A percentile compares a stretch with the other conserved stretches of the same genome.
Conservation (phyloP, 2,888 invertebrate species). For the Tenthredo livida region DNA sequence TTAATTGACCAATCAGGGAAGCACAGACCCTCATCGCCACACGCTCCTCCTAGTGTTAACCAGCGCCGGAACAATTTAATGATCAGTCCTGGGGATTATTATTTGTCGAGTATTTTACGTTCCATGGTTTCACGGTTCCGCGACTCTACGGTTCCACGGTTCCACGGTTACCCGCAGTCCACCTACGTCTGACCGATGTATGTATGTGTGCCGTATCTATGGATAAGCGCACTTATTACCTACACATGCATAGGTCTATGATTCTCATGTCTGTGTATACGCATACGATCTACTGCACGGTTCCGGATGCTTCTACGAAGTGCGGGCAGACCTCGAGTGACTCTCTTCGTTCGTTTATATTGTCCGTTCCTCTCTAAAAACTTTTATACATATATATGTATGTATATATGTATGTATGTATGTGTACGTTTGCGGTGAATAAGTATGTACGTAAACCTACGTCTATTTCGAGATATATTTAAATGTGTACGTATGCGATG, state of each 20-base stretch:
- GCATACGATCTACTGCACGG: too few species aligned
- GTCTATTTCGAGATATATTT: not conserved
- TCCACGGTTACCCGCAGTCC: slow-evolving; percentile 29
- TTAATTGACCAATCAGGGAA: slow-evolving; percentile 75
- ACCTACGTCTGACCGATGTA: slow-evolving; percentile 11
- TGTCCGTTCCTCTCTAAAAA: not conserved
- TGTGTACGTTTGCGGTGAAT: not conserved
- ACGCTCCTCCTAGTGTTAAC: slow-evolving; percentile 70
- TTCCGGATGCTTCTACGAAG: not conserved
- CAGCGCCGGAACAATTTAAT: slow-evolving; percentile 77
- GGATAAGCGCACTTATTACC: not conserved
- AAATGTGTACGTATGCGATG: not conserved
- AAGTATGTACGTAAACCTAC: not conserved
- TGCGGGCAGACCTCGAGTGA: not conserved
- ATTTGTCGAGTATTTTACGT: slow-evolving; percentile 64
- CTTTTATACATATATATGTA: too few species aligned
- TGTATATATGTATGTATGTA: not conserved
- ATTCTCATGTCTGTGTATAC: not conserved
- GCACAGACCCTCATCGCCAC: slow-evolving; percentile 62
- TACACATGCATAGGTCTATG: not conserved
- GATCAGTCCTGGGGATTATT: slow-evolving; percentile 72
- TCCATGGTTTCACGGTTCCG: slow-evolving; percentile 59
- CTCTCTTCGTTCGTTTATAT: slow-evolving; percentile 13
- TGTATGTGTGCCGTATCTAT: not conserved
- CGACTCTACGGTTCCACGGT: slow-evolving; percentile 55